Evolutionary conservation across 2,797 vertebrate species (phyloP), one percentile per base, ranked within the genome.

Genomic region (Peromyscus nudipes): DNA sequence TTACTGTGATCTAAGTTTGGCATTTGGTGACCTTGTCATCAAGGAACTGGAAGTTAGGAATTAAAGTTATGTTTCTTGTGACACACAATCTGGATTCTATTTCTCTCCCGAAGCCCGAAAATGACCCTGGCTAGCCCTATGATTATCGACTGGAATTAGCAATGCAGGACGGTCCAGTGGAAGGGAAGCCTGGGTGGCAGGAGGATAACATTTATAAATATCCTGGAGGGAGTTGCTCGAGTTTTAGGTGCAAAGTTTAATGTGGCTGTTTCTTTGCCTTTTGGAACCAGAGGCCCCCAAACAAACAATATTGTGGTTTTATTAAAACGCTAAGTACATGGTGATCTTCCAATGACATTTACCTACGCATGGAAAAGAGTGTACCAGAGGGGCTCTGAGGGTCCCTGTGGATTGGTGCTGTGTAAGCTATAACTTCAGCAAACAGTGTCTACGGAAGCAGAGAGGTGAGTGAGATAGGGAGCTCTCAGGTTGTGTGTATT

Each of bases 41-140:
- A 98, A 97, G 94, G 96, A 94, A 88, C 91, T 96, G 46, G 95
- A 97, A 98, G 97, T 97, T 96, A 97, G 96, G 96, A 97, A 97
- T 98, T 98, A 98, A 98, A 98, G 95, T 96, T 97, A 95, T 94
- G 93, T 95, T 96, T 96, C 96, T 97, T 84, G 95, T 98, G 97
- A 97, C 97, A 98, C 97, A 98, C 93, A 96, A 98, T 97, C 96
- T 98, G 97, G 96, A 97, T 98, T 98, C 97, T 98, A 98, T 98
- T 98, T 98, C 96, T 97, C 95, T 95, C 96, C 95, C 96, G 27
- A 52, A 98, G 88, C 92, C 97, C 92, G 93, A 95, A 97, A 96
- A 96, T 98, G 98, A 98, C 97, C 96, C 96, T 94, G 91, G 86
- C 43, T 76, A 76, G 88, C 93, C 97, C 97, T 98, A 49, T 98